Evolutionary conservation across 2,113 vertebrate species (phyloP).

Genomic region (Myiozetetes cayanensis): DNA sequence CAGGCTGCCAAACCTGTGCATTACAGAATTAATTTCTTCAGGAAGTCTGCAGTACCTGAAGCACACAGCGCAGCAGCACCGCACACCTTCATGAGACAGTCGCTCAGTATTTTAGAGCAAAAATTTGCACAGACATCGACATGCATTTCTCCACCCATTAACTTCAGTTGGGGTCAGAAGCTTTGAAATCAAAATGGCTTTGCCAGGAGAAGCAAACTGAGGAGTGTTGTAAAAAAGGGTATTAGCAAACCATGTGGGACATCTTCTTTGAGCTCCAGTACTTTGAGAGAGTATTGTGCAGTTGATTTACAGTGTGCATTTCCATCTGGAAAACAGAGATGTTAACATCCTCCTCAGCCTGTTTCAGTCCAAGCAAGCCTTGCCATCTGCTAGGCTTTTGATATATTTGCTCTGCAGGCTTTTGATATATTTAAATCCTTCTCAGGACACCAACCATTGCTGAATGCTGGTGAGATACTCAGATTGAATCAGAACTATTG

Average conservation of each 20-base stretch:
- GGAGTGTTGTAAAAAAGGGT: background rate
- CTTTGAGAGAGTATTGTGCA: background rate
- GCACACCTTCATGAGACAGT: background rate
- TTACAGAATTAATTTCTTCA: background rate
- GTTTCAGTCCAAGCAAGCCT: background rate
- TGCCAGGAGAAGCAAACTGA: background rate
- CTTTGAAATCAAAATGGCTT: background rate
- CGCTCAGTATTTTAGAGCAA: background rate
- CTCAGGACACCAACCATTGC: background rate
- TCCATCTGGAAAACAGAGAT: background rate
- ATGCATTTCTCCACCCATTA: background rate
- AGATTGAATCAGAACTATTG: background rate
- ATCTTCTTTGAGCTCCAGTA: background rate
- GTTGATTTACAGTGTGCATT: background rate
- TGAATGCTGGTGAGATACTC: background rate
- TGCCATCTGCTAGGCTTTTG: background rate
- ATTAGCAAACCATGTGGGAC: background rate
- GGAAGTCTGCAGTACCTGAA: background rate
- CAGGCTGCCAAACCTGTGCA: background rate
- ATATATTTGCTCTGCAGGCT: background rate
- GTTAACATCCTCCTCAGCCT: background rate
- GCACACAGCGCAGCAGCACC: background rate
- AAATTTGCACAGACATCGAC: background rate
- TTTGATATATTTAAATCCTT: background rate
- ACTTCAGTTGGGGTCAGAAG: background rate